phyloP scores from a whole-genome alignment of 2,888 invertebrate genomes.

The Scrobipalpa costella region DNA sequence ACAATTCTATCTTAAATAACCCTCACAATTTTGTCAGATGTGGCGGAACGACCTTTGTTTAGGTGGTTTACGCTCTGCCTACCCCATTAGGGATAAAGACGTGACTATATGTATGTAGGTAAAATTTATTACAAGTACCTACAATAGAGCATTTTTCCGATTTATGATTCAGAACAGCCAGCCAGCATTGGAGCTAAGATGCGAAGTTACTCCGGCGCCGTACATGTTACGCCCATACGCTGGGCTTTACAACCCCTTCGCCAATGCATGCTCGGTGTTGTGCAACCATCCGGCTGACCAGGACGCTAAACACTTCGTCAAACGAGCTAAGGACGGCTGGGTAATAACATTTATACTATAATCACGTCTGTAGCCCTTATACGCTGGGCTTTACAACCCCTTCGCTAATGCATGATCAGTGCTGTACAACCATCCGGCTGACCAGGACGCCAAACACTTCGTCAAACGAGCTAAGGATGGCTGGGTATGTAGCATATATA shows the following conservation, averaged over 20 bases:
- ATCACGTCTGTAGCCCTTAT: slow-evolving; percentile 83
- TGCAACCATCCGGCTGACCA: slow-evolving; percentile 92
- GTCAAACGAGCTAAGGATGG: slow-evolving; percentile 86
- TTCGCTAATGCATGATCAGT: slow-evolving; percentile 94
- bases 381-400: slow-evolving; percentile 91
- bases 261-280: slow-evolving; percentile 89
- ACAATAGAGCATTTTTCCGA: no score
- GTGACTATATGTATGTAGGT: no score
- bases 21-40: no score
- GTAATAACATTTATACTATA: slow-evolving; percentile 54
- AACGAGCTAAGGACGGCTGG: slow-evolving; percentile 86
- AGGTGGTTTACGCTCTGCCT: no score
- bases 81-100: no score
- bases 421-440: slow-evolving; percentile 93
- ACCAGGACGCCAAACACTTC: slow-evolving; percentile 85
- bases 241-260: slow-evolving; percentile 90
- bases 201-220: slow-evolving; percentile 85
- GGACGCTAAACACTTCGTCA: slow-evolving; percentile 86
- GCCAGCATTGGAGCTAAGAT: slow-evolving; percentile 63
- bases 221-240: slow-evolving; percentile 89
- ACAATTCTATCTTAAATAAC: no score
- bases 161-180: not conserved
- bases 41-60: no score
- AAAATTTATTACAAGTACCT: no score
- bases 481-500: slow-evolving; percentile 75